These are phyloP conservation scores for Microctonus aethiopoides DNA, from an alignment of 2,888 invertebrate genomes.

Conservation along the genomic window DNA sequence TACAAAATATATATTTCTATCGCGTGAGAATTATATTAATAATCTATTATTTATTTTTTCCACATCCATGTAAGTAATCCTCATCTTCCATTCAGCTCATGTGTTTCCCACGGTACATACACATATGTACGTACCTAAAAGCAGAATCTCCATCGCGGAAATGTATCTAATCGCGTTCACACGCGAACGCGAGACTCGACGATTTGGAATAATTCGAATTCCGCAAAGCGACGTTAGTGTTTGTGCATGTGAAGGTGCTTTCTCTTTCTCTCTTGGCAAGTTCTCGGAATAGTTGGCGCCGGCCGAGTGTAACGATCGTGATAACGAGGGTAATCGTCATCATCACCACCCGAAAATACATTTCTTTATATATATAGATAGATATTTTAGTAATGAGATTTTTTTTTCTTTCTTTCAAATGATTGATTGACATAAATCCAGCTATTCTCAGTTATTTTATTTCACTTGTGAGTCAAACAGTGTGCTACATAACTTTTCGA, in stretches of 20 bases:
- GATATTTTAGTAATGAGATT: not conserved
- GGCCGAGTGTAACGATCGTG: conserved; percentile 30
- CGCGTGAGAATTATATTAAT: not conserved
- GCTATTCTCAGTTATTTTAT: not conserved
- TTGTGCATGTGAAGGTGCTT: conserved; percentile 16
- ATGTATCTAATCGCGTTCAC: conserved; percentile 35
- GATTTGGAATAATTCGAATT: conserved; percentile 37
- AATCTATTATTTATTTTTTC: not conserved
- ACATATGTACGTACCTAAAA: too few relatives aligned
- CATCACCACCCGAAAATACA: not conserved
- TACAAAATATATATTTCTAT: not conserved
- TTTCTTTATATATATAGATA: not conserved
- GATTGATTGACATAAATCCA: not conserved
- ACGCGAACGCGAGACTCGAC: conserved; percentile 26
- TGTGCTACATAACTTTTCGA: too few relatives aligned
- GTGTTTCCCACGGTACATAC: not conserved
- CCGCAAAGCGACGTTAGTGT: conserved; percentile 16
- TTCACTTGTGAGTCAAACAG: not conserved
- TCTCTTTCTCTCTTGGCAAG: not conserved
- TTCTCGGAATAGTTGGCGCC: conserved; percentile 36
- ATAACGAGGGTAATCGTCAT: conserved; percentile 36
- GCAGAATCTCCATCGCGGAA: conserved; percentile 20
- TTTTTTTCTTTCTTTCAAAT: not conserved
- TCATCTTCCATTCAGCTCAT: not conserved
- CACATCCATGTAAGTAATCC: not conserved